phyloP scores from a whole-genome alignment of 1,140 invertebrate species.

The Drosophila mauritiana region DNA sequence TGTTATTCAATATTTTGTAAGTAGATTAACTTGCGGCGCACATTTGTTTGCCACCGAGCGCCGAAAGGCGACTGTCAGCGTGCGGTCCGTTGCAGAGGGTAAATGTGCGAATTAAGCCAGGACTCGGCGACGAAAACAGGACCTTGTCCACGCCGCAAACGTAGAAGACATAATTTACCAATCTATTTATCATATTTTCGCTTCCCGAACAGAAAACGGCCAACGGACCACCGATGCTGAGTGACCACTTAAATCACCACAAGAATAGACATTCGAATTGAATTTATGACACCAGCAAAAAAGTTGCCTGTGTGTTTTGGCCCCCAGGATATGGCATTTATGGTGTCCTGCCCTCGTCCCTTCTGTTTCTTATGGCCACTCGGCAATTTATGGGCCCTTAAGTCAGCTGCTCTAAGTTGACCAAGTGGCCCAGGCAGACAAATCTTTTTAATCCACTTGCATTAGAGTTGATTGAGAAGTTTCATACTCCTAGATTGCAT shows the following conservation, averaged over 20 bases:
- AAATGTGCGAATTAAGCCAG: slow-evolving; percentile 65
- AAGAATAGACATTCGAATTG: slow-evolving; percentile 81
- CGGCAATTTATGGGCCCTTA: slow-evolving; percentile 75
- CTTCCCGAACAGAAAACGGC: slow-evolving; percentile 18
- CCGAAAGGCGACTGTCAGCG: slow-evolving; percentile 67
- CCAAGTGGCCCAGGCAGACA: slow-evolving; percentile 37
- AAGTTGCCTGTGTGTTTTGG: slow-evolving; percentile 28
- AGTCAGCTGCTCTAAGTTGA: slow-evolving; percentile 64
- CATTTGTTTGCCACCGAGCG: slow-evolving; percentile 68
- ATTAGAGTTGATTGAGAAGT: slow-evolving; percentile 60
- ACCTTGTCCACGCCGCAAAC: slow-evolving; percentile 14
- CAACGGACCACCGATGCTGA: slow-evolving; percentile 40
- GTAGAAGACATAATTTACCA: slow-evolving; percentile 71
- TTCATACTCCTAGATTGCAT: slow-evolving; percentile 21
- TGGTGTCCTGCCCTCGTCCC: slow-evolving; percentile 21
- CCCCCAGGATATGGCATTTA: slow-evolving; percentile 71
- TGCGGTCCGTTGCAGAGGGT: slow-evolving; percentile 21
- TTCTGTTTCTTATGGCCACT: slow-evolving; percentile 59
- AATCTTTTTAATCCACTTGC: slow-evolving; percentile 62
- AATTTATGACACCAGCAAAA: slow-evolving; percentile 78
- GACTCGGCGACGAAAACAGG: neutral
- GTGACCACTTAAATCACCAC: slow-evolving; percentile 82
- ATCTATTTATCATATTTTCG: slow-evolving; percentile 83
- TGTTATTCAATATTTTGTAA: slow-evolving; percentile 84
- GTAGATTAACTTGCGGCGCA: slow-evolving; percentile 80